Evolutionary conservation across 2,797 vertebrate species (phyloP), one percentile per base, ranked within the genome.

Genomic region (Lutjanus campechanus): DNA sequence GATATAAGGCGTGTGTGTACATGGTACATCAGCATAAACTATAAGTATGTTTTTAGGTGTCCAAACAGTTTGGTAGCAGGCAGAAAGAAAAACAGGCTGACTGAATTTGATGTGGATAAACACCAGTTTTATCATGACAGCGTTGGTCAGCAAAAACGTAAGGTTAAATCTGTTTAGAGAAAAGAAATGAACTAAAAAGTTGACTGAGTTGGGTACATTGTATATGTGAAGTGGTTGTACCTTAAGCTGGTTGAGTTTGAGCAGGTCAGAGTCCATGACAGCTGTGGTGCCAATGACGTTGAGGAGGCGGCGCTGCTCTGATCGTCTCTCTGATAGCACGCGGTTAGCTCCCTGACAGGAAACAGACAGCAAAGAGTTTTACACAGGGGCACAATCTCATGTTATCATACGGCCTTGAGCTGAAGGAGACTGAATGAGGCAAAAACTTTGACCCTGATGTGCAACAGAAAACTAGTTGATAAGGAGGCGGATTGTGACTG

Each of bases 231-330:
- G 29, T 2, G 13, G 19, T 2, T 25, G 46, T 91, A 98, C 97
- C 97, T 98, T 98, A 43, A 98, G 96, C 91, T 98, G 97, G 91
- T 98, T 98, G 73, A 98, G 95, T 90, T 98, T 98, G 7, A 98
- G 96, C 60, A 98, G 94, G 81, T 98, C 97, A 7, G 97, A 97
- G 87, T 98, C 97, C 94, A 97, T 92, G 61, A 97, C 92, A 0
- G 97, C 96, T 0, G 95, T 95, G 0, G 97, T 96, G 29, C 97
- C 97, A 0, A 98, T 98, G 75, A 96, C 97, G 0, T 96, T 98
- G 79, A 98, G 96, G 50, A 98, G 95, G 25, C 97, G 96, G 8
- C 97, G 94, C 91, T 98, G 97, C 89, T 98, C 97, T 0, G 97
- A 98, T 1, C 97, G 96, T 29, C 97, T 92, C 92, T 98, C 97